A percentile compares a stretch with the other conserved stretches of the same genome.
phyloP scores from a whole-genome alignment of 2,113 vertebrate species.

The Saguinus midas region DNA sequence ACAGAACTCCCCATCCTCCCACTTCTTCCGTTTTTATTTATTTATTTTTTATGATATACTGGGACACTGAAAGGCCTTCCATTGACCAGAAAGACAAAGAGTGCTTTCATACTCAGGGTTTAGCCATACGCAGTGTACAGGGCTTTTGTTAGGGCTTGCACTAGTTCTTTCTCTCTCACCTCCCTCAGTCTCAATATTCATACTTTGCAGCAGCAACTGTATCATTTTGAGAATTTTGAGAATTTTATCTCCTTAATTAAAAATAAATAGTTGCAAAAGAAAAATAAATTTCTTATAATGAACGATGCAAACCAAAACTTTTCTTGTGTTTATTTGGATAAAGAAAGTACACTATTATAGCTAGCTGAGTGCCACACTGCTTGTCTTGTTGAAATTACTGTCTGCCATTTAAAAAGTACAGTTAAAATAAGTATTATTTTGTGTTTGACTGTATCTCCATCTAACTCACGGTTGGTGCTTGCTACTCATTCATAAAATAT shows the following conservation, averaged over 20 bases:
- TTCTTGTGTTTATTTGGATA: slow-evolving; percentile 36
- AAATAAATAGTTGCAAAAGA: slow-evolving; percentile 59
- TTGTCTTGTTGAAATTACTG: background rate
- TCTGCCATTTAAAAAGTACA: background rate
- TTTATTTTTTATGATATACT: slow-evolving; percentile 69
- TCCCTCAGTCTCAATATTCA: slow-evolving; percentile 74
- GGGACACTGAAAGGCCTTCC: slow-evolving; percentile 79
- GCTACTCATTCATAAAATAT: background rate
- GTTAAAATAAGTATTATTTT: background rate
- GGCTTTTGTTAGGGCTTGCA: slow-evolving; percentile 79
- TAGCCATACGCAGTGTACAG: slow-evolving; percentile 62
- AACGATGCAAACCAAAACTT: slow-evolving; percentile 25
- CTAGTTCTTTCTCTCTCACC: slow-evolving; percentile 64
- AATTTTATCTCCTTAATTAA: slow-evolving; percentile 69
- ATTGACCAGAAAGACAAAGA: slow-evolving; percentile 84
- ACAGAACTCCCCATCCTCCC: slow-evolving; percentile 74
- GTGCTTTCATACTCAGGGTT: slow-evolving; percentile 77
- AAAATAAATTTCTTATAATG: background rate
- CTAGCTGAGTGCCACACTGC: background rate
- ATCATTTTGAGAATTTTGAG: slow-evolving; percentile 66
- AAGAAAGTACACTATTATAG: background rate
- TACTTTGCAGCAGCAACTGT: slow-evolving; percentile 51
- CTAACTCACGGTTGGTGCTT: background rate
- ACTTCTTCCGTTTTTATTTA: slow-evolving; percentile 40
- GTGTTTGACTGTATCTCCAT: background rate